Evolutionary conservation across 2,797 vertebrate species (phyloP), one percentile per base, ranked within the genome.

Genomic region (Champsocephalus gunnari): DNA sequence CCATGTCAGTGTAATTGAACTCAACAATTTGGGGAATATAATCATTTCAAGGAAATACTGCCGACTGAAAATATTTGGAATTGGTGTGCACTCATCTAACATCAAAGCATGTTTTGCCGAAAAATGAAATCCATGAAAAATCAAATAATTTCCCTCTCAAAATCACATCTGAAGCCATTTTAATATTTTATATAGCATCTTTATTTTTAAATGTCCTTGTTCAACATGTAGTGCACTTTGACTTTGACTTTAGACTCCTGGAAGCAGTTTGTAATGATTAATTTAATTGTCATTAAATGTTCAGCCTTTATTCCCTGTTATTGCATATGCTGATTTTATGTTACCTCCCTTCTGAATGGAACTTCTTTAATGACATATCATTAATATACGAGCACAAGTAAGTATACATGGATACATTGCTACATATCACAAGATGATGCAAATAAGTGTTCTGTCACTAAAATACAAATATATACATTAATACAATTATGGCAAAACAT

Each of bases 261-360:
- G 45, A 43, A 28, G 24, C 41, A 1, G 17, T 38, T 62, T 73
- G 50, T 28, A 24, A 82, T 64, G 75, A 82, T 75, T 81, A 3
- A 71, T 81, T 86, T 55, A 1, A 65, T 86, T 81, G 77, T 61
- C 41, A 79, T 80, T 17, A 11, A 16, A 12, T 45, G 68, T 85
- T 73, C 49, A 71, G 54, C 38, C 4, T 48, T 24, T 62, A 7
- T 43, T 60, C 58, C 7, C 43, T 44, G 41, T 76, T 71, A 59
- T 69, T 58, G 21, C 53, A 34, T 24, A 16, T 54, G 24, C 74
- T 79, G 1, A 55, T 73, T 41, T 77, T 48, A 17, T 34, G 12
- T 75, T 64, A 80, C 66, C 60, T 76, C 9, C 5, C 6, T 7
- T 44, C 48, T 63, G 58, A 75, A 79, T 54, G 60, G 43, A 50